phyloP scores from a whole-genome alignment of 2,113 vertebrate species.

The Engystomops pustulosus region DNA sequence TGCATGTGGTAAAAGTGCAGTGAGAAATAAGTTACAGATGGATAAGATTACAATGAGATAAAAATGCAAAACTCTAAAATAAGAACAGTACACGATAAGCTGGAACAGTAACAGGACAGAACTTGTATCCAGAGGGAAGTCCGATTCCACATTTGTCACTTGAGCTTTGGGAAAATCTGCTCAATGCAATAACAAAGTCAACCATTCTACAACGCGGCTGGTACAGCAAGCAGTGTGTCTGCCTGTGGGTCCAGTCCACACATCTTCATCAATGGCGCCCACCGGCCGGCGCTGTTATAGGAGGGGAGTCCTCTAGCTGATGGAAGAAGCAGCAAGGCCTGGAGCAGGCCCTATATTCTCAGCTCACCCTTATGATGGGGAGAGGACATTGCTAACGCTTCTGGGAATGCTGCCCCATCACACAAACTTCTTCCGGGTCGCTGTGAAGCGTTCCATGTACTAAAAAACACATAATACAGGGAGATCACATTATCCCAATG shows the following conservation, averaged over 20 bases:
- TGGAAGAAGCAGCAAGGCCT: constrained; percentile 4
- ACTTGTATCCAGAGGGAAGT: neutral
- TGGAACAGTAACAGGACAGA: neutral
- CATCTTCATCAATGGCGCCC: neutral
- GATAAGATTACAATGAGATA: neutral
- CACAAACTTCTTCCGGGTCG: constrained; percentile 96
- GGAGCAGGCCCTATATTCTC: constrained; percentile 7
- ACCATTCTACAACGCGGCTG: neutral
- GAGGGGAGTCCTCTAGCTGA: neutral
- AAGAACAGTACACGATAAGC: neutral
- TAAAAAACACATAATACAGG: constrained; percentile 66
- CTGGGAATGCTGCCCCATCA: constrained; percentile 69
- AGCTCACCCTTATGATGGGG: neutral
- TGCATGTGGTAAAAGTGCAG: neutral
- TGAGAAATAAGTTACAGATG: neutral
- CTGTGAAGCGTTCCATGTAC: constrained; percentile 99
- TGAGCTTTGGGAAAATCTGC: neutral
- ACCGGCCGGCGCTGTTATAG: neutral
- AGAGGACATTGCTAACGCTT: neutral
- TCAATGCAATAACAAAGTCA: neutral
- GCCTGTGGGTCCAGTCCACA: neutral
- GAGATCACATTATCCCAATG: too few relatives aligned
- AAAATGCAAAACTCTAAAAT: neutral
- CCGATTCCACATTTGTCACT: neutral
- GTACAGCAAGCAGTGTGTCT: neutral